Percentiles rank a stretch among this genome's conserved stretches.
phyloP scores from a whole-genome alignment of 2,888 invertebrate genomes.

The Cheilosia urbana region DNA sequence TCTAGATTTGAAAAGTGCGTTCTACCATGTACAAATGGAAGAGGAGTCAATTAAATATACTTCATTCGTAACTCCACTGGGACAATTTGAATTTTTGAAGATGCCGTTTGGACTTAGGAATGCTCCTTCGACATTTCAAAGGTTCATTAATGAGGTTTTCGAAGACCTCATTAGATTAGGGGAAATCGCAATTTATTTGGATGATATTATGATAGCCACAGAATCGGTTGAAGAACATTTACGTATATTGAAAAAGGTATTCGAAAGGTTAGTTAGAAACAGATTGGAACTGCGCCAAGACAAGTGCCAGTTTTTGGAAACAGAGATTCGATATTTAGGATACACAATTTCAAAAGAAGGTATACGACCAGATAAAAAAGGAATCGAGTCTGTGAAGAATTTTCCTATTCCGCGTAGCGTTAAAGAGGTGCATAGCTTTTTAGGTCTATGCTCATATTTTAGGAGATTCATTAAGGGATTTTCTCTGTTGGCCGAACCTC shows the following conservation, averaged over 20 bases:
- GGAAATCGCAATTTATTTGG: slow-evolving; percentile 4
- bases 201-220: slow-evolving; percentile 18
- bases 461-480: too few relatives aligned
- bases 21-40: neutral
- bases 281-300: too few relatives aligned
- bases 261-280: too few relatives aligned
- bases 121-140: neutral
- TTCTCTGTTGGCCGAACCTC: too few relatives aligned
- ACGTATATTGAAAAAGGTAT: too few relatives aligned
- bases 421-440: too few relatives aligned
- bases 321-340: slow-evolving; percentile 75
- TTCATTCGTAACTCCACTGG: neutral
- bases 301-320: slow-evolving; percentile 75
- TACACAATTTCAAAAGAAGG: slow-evolving; percentile 68
- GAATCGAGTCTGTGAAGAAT: too few relatives aligned
- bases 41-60: too few relatives aligned
- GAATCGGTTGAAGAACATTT: neutral
- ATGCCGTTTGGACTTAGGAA: slow-evolving; percentile 1
- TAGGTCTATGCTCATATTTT: too few relatives aligned
- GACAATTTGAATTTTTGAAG: neutral
- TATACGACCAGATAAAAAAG: slow-evolving; percentile 74
- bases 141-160: slow-evolving; percentile 9
- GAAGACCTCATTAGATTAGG: neutral
- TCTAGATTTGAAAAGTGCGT: neutral
- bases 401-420: too few relatives aligned